Base-by-base conservation (phyloP, 2,888 invertebrate species). In the Drosophila niveifrons region DNA sequence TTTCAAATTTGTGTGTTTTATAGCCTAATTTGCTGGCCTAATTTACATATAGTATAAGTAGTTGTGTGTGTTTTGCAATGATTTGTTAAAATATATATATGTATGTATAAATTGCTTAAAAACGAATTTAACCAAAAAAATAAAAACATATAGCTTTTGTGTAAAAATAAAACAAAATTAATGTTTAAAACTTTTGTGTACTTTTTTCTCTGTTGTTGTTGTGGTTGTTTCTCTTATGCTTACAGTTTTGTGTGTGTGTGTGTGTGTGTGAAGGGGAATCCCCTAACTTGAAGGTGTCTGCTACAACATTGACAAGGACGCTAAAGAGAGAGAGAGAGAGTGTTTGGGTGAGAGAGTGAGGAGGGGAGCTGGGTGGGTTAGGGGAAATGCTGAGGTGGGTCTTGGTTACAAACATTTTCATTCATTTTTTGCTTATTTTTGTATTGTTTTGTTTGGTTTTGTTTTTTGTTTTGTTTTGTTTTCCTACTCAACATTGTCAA, bases 51-150 rank as follows among this genome's bases (percentile, higher is more conserved):
- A 78, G 28, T 52, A 43, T 67, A 76, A 64, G 59, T 75, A 65
- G 51, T 55, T 71, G 36, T 44, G 58, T 71, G 36, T 44, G 58
- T 72, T 59, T 43, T 15, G 29, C 55, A 69, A 69, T 64, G 56
- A 61, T 53, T 66, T 67, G 66, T 83, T 84, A 81, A 87, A 81
- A 82, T 82, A 83, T 82, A 64, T 23, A 23, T 23, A 23, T 23
- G 6, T 23, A 23, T 23, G 6, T 75, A 59, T 72, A 47, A 59
- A 51, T 71, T 48, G 46, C 41, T 17, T 83, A 88, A 79, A 79
- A 87, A 72, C 39, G 75, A 84, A 79, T 88, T 79, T 88, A 87
- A 83, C 84, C 82, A 81, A 82, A 82, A 81, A 36, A 36, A 66
- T 62, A 66, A 72, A 72, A 47, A 29, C 48, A 44, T 74, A 18